Percentiles rank a stretch among this genome's conserved stretches.
These are phyloP conservation scores for Hemaris fuciformis DNA, from an alignment of 2,888 invertebrate genomes.

Conservation along the genomic window DNA sequence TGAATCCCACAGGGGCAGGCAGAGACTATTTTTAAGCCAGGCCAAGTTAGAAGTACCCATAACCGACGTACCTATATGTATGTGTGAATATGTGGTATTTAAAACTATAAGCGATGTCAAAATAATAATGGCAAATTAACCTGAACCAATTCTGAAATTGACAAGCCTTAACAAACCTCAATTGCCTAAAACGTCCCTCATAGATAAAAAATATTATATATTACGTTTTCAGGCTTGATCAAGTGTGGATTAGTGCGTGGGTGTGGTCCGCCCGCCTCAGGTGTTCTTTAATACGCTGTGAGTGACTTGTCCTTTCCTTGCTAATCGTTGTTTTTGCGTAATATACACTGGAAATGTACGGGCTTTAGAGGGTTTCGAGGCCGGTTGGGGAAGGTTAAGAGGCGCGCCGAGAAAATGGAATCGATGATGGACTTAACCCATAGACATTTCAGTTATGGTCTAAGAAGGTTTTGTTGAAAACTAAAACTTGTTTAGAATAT, in stretches of 20 bases:
- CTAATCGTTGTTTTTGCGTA: constrained; percentile 4
- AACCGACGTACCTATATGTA: too few species aligned
- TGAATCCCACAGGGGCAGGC: too few species aligned
- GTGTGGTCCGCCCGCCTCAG: constrained; percentile 47
- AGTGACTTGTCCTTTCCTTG: constrained; percentile 57
- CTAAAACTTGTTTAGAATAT: too few species aligned
- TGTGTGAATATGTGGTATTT: too few species aligned
- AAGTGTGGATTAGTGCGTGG: background rate
- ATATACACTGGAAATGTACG: background rate
- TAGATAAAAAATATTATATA: too few species aligned
- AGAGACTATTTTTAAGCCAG: too few species aligned
- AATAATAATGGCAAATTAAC: background rate
- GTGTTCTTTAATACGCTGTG: constrained; percentile 58
- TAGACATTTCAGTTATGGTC: too few species aligned
- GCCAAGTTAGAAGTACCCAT: too few species aligned
- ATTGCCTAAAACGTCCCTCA: background rate
- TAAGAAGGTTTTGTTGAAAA: too few species aligned
- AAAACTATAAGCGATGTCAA: background rate
- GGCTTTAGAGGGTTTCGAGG: background rate
- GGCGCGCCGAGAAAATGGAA: background rate
- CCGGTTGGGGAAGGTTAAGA: background rate
- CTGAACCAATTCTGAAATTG: too few species aligned
- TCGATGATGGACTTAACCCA: background rate
- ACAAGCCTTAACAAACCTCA: background rate
- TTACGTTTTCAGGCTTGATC: too few species aligned